These are phyloP conservation scores for Neofelis nebulosa DNA, from an alignment of 2,113 vertebrate genomes.

Conservation along the genomic window DNA sequence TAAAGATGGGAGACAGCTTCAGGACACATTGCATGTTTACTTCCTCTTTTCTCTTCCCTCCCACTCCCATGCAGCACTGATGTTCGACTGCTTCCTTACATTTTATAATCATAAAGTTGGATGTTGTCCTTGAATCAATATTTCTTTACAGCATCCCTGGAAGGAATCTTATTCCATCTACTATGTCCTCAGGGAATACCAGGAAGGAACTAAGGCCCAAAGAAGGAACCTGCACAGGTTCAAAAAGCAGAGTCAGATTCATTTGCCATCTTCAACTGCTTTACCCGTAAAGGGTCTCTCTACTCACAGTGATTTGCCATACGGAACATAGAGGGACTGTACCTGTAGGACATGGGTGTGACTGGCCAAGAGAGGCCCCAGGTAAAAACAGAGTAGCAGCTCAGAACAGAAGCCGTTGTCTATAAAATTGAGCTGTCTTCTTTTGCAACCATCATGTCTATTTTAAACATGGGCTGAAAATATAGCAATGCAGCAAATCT, in stretches of 20 bases:
- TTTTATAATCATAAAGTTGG: background rate
- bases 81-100: background rate
- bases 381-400: background rate
- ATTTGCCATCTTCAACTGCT: background rate
- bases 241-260: background rate
- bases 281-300: background rate
- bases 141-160: constrained; percentile 42
- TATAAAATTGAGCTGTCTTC: background rate
- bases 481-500: background rate
- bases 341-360: background rate
- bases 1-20: background rate
- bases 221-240: background rate
- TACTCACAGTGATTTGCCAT: background rate
- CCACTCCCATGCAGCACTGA: background rate
- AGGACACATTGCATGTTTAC: background rate
- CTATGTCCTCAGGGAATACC: constrained; percentile 7
- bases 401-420: background rate
- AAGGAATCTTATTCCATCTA: background rate
- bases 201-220: background rate
- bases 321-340: background rate
- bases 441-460: background rate
- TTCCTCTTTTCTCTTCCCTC: background rate
- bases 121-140: constrained; percentile 31
- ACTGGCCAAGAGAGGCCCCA: background rate
- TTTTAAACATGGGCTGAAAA: background rate